phyloP scores from a whole-genome alignment of 2,888 invertebrate species.

The Bombylius discolor region DNA sequence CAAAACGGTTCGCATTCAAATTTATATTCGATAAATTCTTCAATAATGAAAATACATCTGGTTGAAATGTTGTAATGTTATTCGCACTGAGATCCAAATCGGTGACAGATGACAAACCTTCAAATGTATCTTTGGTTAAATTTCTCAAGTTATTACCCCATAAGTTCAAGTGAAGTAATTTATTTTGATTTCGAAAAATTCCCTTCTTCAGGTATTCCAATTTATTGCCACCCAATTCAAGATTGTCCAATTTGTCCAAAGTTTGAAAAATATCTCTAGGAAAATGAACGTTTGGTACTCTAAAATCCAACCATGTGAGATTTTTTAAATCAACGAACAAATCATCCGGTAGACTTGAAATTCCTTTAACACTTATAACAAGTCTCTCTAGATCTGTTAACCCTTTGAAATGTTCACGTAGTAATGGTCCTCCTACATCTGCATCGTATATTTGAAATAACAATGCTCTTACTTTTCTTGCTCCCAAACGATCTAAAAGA shows the following conservation, averaged over 20 bases:
- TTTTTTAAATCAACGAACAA: conserved; percentile 47
- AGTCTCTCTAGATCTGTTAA: conserved; percentile 43
- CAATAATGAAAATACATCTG: conserved; percentile 48
- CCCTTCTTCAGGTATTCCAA: conserved; percentile 46
- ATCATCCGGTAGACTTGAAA: conserved; percentile 47
- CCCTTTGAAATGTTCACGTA: conserved; percentile 45
- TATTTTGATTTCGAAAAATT: conserved; percentile 47
- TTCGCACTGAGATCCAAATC: conserved; percentile 58
- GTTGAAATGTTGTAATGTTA: conserved; percentile 46
- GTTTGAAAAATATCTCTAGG: conserved; percentile 44
- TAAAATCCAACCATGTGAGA: conserved; percentile 50
- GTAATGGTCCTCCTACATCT: conserved; percentile 40
- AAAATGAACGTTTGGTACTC: conserved; percentile 45
- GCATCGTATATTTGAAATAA: conserved; percentile 41
- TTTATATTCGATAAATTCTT: conserved; percentile 49
- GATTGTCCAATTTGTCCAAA: conserved; percentile 42
- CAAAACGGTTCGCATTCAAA: conserved; percentile 54
- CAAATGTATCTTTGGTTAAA: conserved; percentile 49
- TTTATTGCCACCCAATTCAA: conserved; percentile 56
- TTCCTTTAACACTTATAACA: conserved; percentile 46
- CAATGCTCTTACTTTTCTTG: conserved; percentile 32
- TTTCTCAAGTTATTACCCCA: conserved; percentile 55
- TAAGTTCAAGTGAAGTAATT: conserved; percentile 48
- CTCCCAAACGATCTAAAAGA: conserved; percentile 30
- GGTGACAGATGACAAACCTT: conserved; percentile 46